Percentiles rank a stretch among this genome's conserved stretches.
Evolutionary conservation across 2,797 vertebrate genomes (phyloP).

Genomic region (Falco berigora): DNA sequence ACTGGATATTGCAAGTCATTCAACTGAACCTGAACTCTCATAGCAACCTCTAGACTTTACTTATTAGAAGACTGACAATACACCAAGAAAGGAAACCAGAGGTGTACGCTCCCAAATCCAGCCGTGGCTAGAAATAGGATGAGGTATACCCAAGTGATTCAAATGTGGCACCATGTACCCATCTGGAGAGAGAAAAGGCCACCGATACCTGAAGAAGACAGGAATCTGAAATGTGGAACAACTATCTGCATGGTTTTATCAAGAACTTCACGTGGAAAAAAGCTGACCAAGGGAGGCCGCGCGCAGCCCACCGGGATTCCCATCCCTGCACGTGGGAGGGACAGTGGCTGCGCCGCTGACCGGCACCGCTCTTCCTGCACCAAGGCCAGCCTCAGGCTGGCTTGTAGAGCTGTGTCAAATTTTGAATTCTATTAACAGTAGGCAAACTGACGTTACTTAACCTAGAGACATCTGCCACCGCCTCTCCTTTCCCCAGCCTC

Average conservation of each 20-base stretch:
- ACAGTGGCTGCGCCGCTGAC: accelerated
- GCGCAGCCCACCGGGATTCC: accelerated
- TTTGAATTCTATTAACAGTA: too few relatives aligned
- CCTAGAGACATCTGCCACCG: background rate
- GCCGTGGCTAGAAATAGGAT: background rate
- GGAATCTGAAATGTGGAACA: background rate
- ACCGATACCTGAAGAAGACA: background rate
- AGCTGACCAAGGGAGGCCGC: background rate
- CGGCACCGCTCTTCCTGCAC: background rate
- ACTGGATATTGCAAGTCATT: background rate
- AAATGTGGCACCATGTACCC: too few relatives aligned
- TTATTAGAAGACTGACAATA: background rate
- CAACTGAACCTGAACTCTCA: background rate
- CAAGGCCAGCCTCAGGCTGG: background rate
- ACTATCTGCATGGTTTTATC: background rate
- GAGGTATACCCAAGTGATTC: background rate
- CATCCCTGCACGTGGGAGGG: background rate
- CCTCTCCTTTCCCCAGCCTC: background rate
- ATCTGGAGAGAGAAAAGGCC: background rate
- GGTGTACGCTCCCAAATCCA: background rate
- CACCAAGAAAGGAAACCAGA: background rate
- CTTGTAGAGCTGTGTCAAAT: background rate
- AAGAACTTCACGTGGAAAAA: background rate
- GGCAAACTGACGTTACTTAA: background rate
- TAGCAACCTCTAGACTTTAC: background rate